A percentile compares a stretch with the other conserved stretches of the same genome.
These are phyloP conservation scores for Ptychobarbus kaznakovi DNA, from an alignment of 2,797 vertebrate species.

Conservation along the genomic window DNA sequence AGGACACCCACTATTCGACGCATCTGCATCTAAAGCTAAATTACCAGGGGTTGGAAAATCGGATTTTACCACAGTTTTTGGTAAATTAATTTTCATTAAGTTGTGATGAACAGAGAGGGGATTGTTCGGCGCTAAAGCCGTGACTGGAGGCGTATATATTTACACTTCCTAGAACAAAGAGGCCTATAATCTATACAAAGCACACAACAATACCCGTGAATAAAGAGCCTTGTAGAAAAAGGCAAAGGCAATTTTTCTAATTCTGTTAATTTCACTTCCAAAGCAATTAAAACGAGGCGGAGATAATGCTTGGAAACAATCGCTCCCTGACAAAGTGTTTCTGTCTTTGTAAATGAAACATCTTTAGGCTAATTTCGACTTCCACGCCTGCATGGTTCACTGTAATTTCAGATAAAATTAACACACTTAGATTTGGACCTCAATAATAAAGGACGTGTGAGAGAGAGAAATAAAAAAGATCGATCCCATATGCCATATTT, in stretches of 20 bases:
- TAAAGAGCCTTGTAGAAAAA: conserved; percentile 89
- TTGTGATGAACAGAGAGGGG: conserved; percentile 70
- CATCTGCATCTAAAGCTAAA: conserved; percentile 58
- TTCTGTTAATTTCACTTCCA: conserved; percentile 97
- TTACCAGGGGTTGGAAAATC: conserved; percentile 62
- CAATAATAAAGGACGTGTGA: conserved; percentile 67
- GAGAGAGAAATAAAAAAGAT: conserved; percentile 70
- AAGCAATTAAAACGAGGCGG: conserved; percentile 93
- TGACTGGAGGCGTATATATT: conserved; percentile 91
- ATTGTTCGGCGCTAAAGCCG: conserved; percentile 81
- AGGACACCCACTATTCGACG: conserved; percentile 30
- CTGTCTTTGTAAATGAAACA: conserved; percentile 91
- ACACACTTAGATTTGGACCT: conserved; percentile 86
- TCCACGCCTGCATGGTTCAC: conserved; percentile 85
- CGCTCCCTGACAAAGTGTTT: conserved; percentile 86
- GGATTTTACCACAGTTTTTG: conserved; percentile 69
- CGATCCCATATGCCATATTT: conserved; percentile 82
- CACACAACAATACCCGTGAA: conserved; percentile 90
- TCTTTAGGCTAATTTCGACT: conserved; percentile 90
- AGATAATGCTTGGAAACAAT: conserved; percentile 94
- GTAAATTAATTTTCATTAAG: conserved; percentile 80
- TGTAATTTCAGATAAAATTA: conserved; percentile 93
- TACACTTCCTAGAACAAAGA: conserved; percentile 91
- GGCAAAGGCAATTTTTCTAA: conserved; percentile 93
- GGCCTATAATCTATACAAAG: conserved; percentile 91